Conservation (phyloP, 53 echinoderm and acorn worm species). For the Echinometra lucunter region DNA sequence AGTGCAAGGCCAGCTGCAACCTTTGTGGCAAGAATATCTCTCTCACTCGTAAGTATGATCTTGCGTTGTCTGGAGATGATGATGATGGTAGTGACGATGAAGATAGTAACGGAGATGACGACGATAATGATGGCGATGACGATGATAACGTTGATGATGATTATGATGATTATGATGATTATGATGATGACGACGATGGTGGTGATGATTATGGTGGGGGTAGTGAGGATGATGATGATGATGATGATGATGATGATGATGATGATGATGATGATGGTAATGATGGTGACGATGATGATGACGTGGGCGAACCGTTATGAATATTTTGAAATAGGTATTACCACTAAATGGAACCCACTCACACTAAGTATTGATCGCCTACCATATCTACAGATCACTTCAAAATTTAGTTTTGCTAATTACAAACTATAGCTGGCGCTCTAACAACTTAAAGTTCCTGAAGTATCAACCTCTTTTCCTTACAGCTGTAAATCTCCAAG, state of each 20-base stretch:
- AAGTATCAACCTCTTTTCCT: neutral
- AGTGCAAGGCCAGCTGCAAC: conserved; percentile 58
- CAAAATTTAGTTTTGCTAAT: neutral
- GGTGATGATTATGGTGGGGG: no score
- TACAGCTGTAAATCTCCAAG: no score
- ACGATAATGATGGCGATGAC: neutral
- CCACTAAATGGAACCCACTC: no score
- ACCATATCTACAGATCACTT: no score
- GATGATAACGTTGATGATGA: neutral
- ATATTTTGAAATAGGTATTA: no score
- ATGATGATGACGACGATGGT: neutral
- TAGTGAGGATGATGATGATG: neutral
- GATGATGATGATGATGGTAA: neutral
- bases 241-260: neutral
- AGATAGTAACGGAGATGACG: neutral
- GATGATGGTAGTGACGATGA: neutral
- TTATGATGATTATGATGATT: neutral
- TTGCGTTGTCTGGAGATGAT: neutral
- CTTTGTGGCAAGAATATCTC: conserved; percentile 58
- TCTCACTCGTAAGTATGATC: conserved; percentile 55
- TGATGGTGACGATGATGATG: neutral
- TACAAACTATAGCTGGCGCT: neutral
- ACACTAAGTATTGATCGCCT: no score
- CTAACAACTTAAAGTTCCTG: neutral
- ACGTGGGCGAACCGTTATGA: no score